Evolutionary conservation across 2,888 invertebrate genomes (phyloP), one percentile per base, ranked within the genome.

Genomic region (Melangyna quadrimaculata): DNA sequence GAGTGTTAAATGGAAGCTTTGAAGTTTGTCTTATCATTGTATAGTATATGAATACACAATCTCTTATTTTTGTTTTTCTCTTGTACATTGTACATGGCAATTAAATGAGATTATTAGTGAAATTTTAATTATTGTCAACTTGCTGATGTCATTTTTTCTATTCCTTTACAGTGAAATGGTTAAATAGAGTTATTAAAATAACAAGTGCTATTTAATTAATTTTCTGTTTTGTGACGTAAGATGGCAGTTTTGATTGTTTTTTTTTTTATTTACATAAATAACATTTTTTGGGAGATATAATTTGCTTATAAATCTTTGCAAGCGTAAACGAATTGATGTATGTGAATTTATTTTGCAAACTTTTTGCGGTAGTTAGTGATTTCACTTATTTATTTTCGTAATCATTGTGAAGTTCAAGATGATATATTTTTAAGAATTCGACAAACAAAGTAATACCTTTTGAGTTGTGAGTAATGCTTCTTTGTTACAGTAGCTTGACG

Each of bases 401-500:
- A 8, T 2, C 37, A 71, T 57, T 83, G 65, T 78, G 78, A 72
- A 72, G 45, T 57, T 37, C 63, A 32, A 63, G 12, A 48, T 24
- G 24, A 3, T 51, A 10, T n/a, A 40, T 29, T 3, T 19, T 63
- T 29, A 51, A 27, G 3, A 51, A 51, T 67, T 78, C 37, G 53
- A 67, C 35, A 69, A 72, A 72, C 45, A 35, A 77, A 78, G 27
- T 32, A 32, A 19, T 27, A 10, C 5, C n/a, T n/a, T 27, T 8
- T 53, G 17, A 53, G 3, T n/a, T 27, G n/a, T 53, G 17, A 53
- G 3, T 17, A 1, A 10, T 29, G 17, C 2, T 27, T 0, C 2
- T 17, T 29, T 32, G 2, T 53, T n/a, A 61, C 59, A 61, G 43
- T n/a, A n/a, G n/a, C 6, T 1, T 48, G 27, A 71, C 24, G 37